Base-by-base conservation (phyloP, 1,140 invertebrate genomes). In the Drusus annulatus region DNA sequence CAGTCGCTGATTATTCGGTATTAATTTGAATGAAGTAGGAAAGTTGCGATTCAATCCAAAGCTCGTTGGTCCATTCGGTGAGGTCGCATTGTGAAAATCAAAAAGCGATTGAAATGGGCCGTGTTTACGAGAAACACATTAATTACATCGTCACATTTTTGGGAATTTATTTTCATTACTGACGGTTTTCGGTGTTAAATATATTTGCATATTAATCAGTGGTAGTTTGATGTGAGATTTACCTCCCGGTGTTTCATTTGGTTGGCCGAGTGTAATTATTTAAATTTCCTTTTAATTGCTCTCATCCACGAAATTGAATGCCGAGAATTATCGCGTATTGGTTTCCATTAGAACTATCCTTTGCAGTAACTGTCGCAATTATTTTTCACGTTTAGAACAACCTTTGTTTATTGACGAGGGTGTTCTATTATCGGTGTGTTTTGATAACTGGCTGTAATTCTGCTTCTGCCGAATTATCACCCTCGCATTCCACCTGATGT, bases 401-500 rank as follows among this genome's bases (percentile, higher is more conserved):
- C 0, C 0, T 45, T 45, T 45, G 7, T 13, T 45, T 45, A 45
- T 45, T 45, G 36, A 45, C 10, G 36, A 13, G 0, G 36, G 10
- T 45, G 36, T 45, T 1, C 1, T 13, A 45, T 45, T 45, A 45
- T 45, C 13, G 36, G 0, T n/a, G n/a, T n/a, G n/a, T n/a, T n/a
- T n/a, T n/a, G n/a, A n/a, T n/a, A n/a, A n/a, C n/a, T 45, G 36
- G n/a, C 54, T 17, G n/a, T 21, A 56, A 10, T 56, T 1, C 25
- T 31, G 21, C 25, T 25, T 21, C 21, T 65, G 62, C 16, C 62
- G 62, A 7, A 16, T 65, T 65, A 74, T 74, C 56, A 74, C 56
- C 50, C n/a, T 19, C 68, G 17, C 69, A 74, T 74, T 74, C 69
- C 69, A 74, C 69, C 69, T 74, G 69, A 73, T 56, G 69, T 74